phyloP scores from a whole-genome alignment of 2,113 vertebrate genomes.

The Raphicerus campestris region DNA sequence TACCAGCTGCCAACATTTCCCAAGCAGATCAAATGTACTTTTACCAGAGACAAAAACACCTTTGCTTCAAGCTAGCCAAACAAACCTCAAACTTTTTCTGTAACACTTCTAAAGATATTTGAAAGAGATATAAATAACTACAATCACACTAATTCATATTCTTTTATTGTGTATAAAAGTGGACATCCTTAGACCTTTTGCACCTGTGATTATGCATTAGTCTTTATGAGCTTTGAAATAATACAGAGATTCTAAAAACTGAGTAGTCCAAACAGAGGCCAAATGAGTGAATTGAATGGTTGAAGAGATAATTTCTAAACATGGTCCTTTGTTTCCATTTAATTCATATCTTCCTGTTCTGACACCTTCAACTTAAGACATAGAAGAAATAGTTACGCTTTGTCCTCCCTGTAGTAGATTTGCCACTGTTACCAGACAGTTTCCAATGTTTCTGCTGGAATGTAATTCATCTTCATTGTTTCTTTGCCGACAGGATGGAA shows the following conservation, averaged over 20 bases:
- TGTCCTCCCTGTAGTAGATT: slow-evolving; percentile 25
- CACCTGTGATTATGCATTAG: neutral
- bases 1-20: slow-evolving; percentile 3
- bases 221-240: neutral
- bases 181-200: neutral
- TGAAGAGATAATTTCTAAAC: slow-evolving; percentile 13
- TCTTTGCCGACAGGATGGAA: slow-evolving; percentile 73
- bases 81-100: neutral
- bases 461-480: slow-evolving; percentile 76
- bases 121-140: neutral
- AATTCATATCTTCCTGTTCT: slow-evolving; percentile 1
- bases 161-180: neutral
- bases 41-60: slow-evolving; percentile 31
- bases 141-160: neutral
- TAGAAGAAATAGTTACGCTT: slow-evolving; percentile 54
- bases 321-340: neutral
- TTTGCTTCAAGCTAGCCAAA: neutral
- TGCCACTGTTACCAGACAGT: slow-evolving; percentile 52
- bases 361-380: slow-evolving; percentile 49
- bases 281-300: neutral
- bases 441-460: slow-evolving; percentile 61
- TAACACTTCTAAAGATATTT: neutral
- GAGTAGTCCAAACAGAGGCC: neutral
- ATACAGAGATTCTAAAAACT: neutral
- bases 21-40: slow-evolving; percentile 13